Evolutionary conservation across 2,888 invertebrate species (phyloP).

Genomic region (Conchocele bisecta): DNA sequence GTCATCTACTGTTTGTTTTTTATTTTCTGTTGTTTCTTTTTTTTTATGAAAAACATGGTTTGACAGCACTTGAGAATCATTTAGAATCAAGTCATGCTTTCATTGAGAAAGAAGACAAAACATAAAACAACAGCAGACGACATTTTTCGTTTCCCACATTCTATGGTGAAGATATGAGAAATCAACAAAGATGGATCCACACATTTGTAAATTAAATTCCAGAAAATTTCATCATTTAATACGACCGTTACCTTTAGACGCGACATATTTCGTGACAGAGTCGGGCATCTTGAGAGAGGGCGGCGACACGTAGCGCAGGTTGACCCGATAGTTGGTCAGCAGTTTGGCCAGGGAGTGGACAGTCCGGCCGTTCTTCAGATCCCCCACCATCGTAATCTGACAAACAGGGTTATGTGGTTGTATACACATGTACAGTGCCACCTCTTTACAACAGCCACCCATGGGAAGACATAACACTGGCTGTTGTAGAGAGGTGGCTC

Average conservation of each 20-base stretch:
- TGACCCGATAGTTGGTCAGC: slow-evolving; percentile 96
- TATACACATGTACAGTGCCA: too few species aligned
- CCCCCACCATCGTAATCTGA: slow-evolving; percentile 97
- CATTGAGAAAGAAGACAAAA: too few species aligned
- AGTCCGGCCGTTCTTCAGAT: slow-evolving; percentile 98
- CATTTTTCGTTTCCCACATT: too few species aligned
- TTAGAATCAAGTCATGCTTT: too few species aligned
- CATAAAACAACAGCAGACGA: too few species aligned
- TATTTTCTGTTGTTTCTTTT: too few species aligned
- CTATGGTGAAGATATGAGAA: background rate
- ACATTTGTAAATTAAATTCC: background rate
- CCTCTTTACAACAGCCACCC: too few species aligned
- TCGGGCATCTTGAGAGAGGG: slow-evolving; percentile 94
- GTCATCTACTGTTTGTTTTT: too few species aligned
- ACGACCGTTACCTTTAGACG: slow-evolving; percentile 90
- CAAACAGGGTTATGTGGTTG: slow-evolving; percentile 12
- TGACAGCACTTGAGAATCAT: too few species aligned
- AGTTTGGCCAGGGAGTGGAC: slow-evolving; percentile 98
- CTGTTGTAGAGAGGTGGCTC: too few species aligned
- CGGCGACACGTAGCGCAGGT: slow-evolving; percentile 95
- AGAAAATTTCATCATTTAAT: slow-evolving; percentile 83
- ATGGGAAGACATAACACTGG: too few species aligned
- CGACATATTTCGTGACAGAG: slow-evolving; percentile 91
- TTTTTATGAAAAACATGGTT: too few species aligned
- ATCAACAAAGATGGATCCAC: background rate